Evolutionary conservation across 2,888 invertebrate species (phyloP).

Genomic region (Trissoscelio sp.): DNA sequence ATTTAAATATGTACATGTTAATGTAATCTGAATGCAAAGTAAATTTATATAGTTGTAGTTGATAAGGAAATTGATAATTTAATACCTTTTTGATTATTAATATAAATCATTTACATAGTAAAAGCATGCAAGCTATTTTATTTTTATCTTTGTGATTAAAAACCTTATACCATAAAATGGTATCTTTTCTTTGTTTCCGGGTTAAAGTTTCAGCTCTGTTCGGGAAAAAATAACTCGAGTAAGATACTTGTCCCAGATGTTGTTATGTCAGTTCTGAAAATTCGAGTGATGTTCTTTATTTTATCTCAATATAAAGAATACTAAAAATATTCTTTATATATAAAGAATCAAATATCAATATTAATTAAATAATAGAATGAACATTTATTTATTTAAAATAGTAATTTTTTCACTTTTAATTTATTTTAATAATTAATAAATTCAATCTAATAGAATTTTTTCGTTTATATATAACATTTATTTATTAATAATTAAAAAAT

Average conservation of each 20-base stretch:
- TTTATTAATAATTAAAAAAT: too few relatives aligned
- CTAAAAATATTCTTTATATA: background rate
- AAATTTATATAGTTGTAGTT: conserved; percentile 4
- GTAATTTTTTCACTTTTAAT: too few relatives aligned
- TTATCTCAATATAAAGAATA: background rate
- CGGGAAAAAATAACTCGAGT: conserved; percentile 42
- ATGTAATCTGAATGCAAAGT: background rate
- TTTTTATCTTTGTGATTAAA: background rate
- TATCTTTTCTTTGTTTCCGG: conserved; percentile 34
- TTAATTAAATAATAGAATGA: too few relatives aligned
- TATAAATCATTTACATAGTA: too few relatives aligned
- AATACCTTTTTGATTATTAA: background rate
- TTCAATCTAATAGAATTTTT: too few relatives aligned
- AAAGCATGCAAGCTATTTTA: background rate
- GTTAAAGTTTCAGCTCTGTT: conserved; percentile 11
- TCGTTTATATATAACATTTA: too few relatives aligned
- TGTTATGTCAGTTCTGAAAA: conserved; percentile 54
- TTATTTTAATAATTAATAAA: too few relatives aligned
- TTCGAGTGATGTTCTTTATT: background rate
- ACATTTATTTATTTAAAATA: too few relatives aligned
- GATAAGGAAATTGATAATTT: conserved; percentile 4
- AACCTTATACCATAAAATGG: background rate
- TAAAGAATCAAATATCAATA: too few relatives aligned
- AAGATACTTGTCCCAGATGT: conserved; percentile 43
- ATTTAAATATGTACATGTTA: background rate